These are phyloP conservation scores for Calyptomena viridis DNA, from an alignment of 2,113 vertebrate genomes.

Conservation along the genomic window DNA sequence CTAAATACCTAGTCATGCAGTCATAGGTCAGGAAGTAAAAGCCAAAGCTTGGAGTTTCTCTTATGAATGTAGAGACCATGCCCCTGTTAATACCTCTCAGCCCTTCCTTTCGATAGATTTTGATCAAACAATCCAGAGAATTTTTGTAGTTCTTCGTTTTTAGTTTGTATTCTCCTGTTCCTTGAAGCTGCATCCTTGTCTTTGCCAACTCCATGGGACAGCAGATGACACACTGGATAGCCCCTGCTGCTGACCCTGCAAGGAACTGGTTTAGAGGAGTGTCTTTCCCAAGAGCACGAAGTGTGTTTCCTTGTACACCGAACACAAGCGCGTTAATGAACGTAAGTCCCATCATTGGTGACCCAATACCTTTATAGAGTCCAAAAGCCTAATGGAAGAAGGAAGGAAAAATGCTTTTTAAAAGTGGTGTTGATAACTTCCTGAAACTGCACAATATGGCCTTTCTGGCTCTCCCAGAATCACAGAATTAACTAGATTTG, in stretches of 20 bases:
- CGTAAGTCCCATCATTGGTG: slow-evolving; percentile 97
- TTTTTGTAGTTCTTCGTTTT: slow-evolving; percentile 88
- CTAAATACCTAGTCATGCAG: slow-evolving; percentile 83
- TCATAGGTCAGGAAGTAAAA: slow-evolving; percentile 96
- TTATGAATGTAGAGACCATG: slow-evolving; percentile 89
- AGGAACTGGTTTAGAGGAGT: slow-evolving; percentile 92
- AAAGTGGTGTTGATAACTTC: neutral
- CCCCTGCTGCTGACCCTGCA: slow-evolving; percentile 88
- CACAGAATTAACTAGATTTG: too few relatives aligned
- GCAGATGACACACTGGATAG: slow-evolving; percentile 93
- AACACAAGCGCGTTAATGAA: slow-evolving; percentile 98
- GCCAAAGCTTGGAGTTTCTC: slow-evolving; percentile 93
- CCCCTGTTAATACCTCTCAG: slow-evolving; percentile 87
- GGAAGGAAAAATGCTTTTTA: neutral
- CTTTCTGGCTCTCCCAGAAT: neutral
- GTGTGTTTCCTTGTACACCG: slow-evolving; percentile 91
- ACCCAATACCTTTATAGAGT: slow-evolving; percentile 95
- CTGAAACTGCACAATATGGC: neutral
- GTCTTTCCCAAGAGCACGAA: slow-evolving; percentile 85
- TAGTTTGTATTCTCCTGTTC: slow-evolving; percentile 84
- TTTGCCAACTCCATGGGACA: slow-evolving; percentile 98
- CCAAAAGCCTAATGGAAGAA: slow-evolving; percentile 79
- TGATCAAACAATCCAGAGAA: slow-evolving; percentile 89
- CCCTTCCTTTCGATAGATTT: slow-evolving; percentile 90
- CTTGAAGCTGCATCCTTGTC: slow-evolving; percentile 96